phyloP scores from a whole-genome alignment of 2,888 invertebrate species.

The Leptarthrus brevirostris region DNA sequence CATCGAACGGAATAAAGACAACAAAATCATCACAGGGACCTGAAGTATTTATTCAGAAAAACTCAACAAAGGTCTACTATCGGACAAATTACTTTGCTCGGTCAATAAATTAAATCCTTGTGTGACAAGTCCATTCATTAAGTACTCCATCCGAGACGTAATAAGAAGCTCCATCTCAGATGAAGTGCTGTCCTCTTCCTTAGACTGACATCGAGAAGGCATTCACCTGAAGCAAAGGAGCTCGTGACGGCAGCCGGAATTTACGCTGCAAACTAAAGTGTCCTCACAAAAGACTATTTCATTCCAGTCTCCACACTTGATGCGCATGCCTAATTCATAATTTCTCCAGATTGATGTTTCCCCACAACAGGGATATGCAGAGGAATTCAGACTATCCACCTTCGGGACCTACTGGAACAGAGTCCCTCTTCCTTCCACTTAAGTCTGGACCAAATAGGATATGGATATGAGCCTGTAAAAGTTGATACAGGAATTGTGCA shows the following conservation, averaged over 20 bases:
- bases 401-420: constrained; percentile 17
- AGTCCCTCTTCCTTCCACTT: constrained; percentile 15
- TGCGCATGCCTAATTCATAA: constrained; percentile 13
- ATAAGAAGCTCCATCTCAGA: constrained; percentile 3
- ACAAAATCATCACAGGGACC: not conserved
- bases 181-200: constrained; percentile 11
- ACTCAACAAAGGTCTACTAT: not conserved
- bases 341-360: not conserved
- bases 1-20: no score
- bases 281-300: not conserved
- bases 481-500: constrained; percentile 26
- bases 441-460: constrained; percentile 29
- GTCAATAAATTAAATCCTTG: constrained; percentile 30
- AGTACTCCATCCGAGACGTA: constrained; percentile 20
- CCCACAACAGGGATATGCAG: not conserved
- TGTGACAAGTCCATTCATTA: constrained; percentile 45
- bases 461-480: constrained; percentile 9
- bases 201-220: constrained; percentile 13
- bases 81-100: constrained; percentile 32
- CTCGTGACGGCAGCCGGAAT: not conserved
- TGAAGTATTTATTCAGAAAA: not conserved
- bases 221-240: not conserved
- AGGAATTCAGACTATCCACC: not conserved
- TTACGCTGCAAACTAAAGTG: not conserved
- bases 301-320: constrained; percentile 28